phyloP scores from a whole-genome alignment of 2,888 invertebrate genomes.

The Bembecia ichneumoniformis region DNA sequence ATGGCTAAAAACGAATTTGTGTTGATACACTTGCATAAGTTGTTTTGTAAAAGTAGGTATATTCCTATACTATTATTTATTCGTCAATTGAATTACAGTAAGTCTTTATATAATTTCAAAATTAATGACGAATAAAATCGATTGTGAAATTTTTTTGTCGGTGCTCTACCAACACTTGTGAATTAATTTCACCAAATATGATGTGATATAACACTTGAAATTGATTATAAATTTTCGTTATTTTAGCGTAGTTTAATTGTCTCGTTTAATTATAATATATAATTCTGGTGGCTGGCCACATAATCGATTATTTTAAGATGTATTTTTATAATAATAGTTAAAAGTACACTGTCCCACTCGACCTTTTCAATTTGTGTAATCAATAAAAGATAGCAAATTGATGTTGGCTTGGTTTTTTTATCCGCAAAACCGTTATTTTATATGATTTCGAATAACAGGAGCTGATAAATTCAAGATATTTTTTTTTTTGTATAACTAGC shows the following conservation, averaged over 20 bases:
- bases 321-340: constrained; percentile 43
- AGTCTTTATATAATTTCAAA: no score
- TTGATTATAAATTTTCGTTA: constrained; percentile 6
- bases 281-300: constrained; percentile 65
- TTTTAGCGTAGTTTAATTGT: not conserved
- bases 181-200: constrained; percentile 19
- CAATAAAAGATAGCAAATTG: constrained; percentile 70
- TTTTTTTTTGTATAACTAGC: no score
- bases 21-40: no score
- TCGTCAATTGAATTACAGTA: no score
- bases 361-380: constrained; percentile 65
- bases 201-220: constrained; percentile 31
- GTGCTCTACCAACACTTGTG: no score
- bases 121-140: no score
- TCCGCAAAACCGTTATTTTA: not conserved
- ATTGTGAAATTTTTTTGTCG: no score
- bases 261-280: not conserved
- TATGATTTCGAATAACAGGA: no score
- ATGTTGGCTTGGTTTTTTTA: constrained; percentile 17
- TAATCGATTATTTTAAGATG: constrained; percentile 40
- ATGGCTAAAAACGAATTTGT: no score
- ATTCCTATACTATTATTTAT: no score
- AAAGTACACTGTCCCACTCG: constrained; percentile 50
- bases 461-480: no score
- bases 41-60: no score